Evolutionary conservation across 1,140 invertebrate species (phyloP).

Genomic region (Dendrolimus punctatus): DNA sequence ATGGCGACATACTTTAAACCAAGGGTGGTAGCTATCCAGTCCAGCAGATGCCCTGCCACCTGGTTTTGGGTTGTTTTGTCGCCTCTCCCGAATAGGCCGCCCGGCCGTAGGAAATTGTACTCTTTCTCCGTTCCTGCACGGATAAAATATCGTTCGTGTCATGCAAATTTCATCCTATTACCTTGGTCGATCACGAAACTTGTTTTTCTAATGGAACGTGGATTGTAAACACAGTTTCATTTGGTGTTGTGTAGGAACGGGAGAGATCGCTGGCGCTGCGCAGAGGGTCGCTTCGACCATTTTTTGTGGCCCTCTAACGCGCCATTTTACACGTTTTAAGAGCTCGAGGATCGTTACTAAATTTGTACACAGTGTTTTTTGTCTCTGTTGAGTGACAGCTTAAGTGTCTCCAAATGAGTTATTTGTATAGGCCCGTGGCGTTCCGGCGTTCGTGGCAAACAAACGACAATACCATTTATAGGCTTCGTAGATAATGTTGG

Average conservation of each 20-base stretch:
- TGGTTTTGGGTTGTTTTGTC: too few species aligned
- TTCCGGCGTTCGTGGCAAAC: slow-evolving; percentile 10
- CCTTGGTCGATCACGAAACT: too few species aligned
- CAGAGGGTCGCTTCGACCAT: slow-evolving; percentile 2
- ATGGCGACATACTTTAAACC: too few species aligned
- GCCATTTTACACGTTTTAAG: slow-evolving; percentile 56
- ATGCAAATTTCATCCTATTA: too few species aligned
- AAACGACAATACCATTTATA: slow-evolving; percentile 6
- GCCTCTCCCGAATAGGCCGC: too few species aligned
- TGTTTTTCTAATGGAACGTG: too few species aligned
- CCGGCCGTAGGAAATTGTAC: too few species aligned
- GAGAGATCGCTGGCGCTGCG: neutral
- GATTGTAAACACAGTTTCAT: neutral
- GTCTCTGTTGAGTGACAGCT: slow-evolving; percentile 44
- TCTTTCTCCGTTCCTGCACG: too few species aligned
- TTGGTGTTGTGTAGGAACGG: neutral
- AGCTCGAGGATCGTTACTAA: slow-evolving; percentile 45
- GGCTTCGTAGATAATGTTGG: neutral
- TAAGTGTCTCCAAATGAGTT: slow-evolving; percentile 58
- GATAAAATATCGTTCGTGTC: too few species aligned
- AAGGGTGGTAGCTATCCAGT: too few species aligned
- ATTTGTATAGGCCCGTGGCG: slow-evolving; percentile 51
- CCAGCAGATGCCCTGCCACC: too few species aligned
- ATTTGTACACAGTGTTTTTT: slow-evolving; percentile 55
- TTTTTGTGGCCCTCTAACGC: slow-evolving; percentile 23